Base-by-base conservation (phyloP, 2,888 invertebrate genomes). In the Bedellia somnulentella region DNA sequence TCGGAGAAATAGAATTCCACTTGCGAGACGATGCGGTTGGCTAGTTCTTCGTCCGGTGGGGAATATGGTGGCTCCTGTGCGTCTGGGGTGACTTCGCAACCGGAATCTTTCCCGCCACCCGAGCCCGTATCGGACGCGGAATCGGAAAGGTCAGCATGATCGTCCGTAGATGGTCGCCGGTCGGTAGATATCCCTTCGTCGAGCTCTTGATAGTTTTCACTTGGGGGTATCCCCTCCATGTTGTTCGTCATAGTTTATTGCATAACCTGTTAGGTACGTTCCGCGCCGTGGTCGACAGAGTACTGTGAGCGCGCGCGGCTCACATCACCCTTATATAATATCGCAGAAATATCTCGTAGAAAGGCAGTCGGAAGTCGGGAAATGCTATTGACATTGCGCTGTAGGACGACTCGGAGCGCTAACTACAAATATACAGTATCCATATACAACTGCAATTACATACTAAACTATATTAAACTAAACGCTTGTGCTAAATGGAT, bases 1-100 rank as follows among this genome's bases (percentile, higher is more conserved):
- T 97, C 93, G 36, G 93, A 93, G 67, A 97, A 96, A 64, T 96
- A 96, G 56, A 89, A 93, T 67, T 97, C 96, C 14, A 96, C 95
- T 56, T 93, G 93, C 27, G 86, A 80, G 29, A 88, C 83, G 44
- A 93, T 92, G 46, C 87, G 83, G 37, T 85, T 81, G 8, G 88
- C 82, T 17, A 90, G 61, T 42, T 90, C 90, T 3, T 89, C 89
- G 40, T 82, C 85, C 0, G 90, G 91, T 1, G 81, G 80, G 1
- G 68, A 63, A 56, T 84, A 85, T 1, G 83, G 82, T 3, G 82
- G 78, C 46, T 83, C 83, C 46, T 79, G 79, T 3, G 73, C 48
- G 24, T 77, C 75, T 33, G 63, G 50, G 29, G 81, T 79, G 32
- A 82, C 80, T 56, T 85, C 85, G 50, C 82, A 82, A 36, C 84